Percentiles rank a stretch among this genome's conserved stretches.
Conservation (phyloP, 2,113 vertebrate genomes). For the Petroica traversi region DNA sequence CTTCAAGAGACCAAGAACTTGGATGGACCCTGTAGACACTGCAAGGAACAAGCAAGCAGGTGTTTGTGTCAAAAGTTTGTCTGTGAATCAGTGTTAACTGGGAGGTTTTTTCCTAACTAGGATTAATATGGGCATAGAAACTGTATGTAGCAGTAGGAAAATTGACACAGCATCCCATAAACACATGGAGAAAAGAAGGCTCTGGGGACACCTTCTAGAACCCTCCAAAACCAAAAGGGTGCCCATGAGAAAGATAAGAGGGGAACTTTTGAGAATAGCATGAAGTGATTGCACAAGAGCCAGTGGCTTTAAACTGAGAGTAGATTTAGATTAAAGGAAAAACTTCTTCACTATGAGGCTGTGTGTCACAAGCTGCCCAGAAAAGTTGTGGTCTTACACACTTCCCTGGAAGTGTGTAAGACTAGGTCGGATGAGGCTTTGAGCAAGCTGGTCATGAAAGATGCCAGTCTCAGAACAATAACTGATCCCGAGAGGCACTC, state of each 20-base stretch:
- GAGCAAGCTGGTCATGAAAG: not conserved
- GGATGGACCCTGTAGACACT: accelerated
- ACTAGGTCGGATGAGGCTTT: accelerated
- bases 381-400: too few species aligned
- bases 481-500: not conserved
- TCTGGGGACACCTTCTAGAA: not conserved
- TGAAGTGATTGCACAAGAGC: not conserved
- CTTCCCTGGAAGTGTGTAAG: not conserved
- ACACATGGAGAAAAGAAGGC: not conserved
- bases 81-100: not conserved
- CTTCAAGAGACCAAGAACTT: not conserved
- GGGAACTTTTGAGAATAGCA: not conserved
- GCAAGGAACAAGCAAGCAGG: not conserved
- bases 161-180: not conserved
- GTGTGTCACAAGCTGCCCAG: accelerated
- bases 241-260: not conserved
- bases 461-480: not conserved
- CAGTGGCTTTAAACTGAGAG: not conserved
- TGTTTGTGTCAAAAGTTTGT: not conserved
- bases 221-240: not conserved
- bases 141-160: not conserved
- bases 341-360: not conserved
- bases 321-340: not conserved
- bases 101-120: not conserved
- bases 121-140: not conserved